These are phyloP conservation scores for Lepilemur ruficaudatus DNA, from an alignment of 2,797 vertebrate genomes.

Conservation along the genomic window DNA sequence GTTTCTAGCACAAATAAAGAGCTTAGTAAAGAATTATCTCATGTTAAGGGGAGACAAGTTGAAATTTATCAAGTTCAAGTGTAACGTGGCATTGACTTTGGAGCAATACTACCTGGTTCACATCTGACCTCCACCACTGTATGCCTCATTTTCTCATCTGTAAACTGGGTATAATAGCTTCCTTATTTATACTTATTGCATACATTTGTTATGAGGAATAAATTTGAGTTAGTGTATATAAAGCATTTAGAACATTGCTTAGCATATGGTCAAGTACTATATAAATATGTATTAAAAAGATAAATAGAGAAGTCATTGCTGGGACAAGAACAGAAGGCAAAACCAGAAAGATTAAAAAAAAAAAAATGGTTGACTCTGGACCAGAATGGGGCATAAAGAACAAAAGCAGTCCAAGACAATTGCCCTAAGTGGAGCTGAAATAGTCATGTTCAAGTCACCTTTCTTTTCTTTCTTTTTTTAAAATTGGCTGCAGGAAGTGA, in stretches of 20 bases:
- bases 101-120: not conserved
- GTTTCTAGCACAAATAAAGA: not conserved
- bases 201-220: not conserved
- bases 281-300: not conserved
- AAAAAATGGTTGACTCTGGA: not conserved
- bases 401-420: not conserved
- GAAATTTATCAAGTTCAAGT: not conserved
- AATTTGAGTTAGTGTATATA: not conserved
- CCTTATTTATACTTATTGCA: not conserved
- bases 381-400: not conserved
- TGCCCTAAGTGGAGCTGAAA: not conserved
- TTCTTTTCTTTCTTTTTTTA: not conserved
- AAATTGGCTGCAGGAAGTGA: not conserved
- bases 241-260: not conserved
- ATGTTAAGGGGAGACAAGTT: not conserved
- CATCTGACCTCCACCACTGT: not conserved
- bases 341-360: not conserved
- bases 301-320: not conserved
- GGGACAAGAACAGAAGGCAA: not conserved
- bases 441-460: not conserved
- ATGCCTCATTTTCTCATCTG: not conserved
- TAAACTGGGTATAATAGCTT: conserved; percentile 4
- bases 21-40: not conserved
- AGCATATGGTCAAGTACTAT: not conserved
- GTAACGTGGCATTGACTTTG: not conserved